Evolutionary conservation across 35 echinoderm and acorn worm genomes (phyloP), one percentile per base, ranked within the genome.

Genomic region (Anneissia japonica): DNA sequence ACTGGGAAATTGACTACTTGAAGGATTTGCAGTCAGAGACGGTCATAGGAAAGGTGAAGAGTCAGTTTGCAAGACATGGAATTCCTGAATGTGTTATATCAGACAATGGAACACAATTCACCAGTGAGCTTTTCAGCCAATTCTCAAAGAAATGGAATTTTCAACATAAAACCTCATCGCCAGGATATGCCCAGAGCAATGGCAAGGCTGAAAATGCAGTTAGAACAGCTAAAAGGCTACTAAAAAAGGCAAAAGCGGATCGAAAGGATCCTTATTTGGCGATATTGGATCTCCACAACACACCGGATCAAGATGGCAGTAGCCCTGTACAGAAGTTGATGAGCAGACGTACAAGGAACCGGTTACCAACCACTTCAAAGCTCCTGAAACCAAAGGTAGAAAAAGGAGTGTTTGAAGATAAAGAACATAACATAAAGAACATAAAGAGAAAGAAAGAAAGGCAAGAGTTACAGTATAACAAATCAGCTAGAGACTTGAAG

Each of bases 71-170:
- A 0, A 77, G 83, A 86, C 72, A 80, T 91, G 89, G 89, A n/a
- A 82, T 74, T 79, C 82, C 83, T 38, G 39, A 85, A 29, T 85
- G 75, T 34, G 40, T 91, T 4, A 80, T 91, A 32, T 85, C 82
- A 0, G 83, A 91, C 77, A 91, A 91, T 32, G 83, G 89, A 46
- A 82, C 83, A 35, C 89, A 85, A 39, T 90, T 90, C 37, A 37
- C 82, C 4, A 34, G 80, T 19, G 17, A 31, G 26, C 64, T 75
- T 5, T 90, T 75, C 36, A 81, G 32, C 6, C 11, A 81, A 74
- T 91, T 91, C 77, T 73, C 39, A 64, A 46, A 43, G 78, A 81
- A 79, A 0, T 91, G 82, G 82, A 35, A 85, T 9, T 77, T 91
- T 30, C 26, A 91, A 10, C 89, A 91, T 56, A 16, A 72, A 11